These are phyloP conservation scores for Pediacus dermestoides DNA, from an alignment of 2,888 invertebrate genomes.

Conservation along the genomic window DNA sequence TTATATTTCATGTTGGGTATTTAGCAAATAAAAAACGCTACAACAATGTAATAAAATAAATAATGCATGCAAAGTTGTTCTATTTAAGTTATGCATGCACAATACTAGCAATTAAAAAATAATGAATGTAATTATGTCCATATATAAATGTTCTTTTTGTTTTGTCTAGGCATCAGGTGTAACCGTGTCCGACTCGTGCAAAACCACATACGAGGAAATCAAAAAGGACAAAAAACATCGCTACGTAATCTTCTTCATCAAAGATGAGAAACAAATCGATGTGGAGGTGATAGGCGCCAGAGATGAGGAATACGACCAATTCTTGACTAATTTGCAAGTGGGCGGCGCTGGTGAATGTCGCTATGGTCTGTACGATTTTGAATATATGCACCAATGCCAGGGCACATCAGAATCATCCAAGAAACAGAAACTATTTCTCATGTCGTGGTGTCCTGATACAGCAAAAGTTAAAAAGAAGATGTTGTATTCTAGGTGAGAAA, in stretches of 20 bases:
- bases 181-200: slow-evolving; percentile 91
- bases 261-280: slow-evolving; percentile 93
- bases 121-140: not conserved
- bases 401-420: slow-evolving; percentile 95
- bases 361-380: slow-evolving; percentile 97
- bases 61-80: too few relatives aligned
- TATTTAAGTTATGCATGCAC: too few relatives aligned
- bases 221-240: slow-evolving; percentile 97
- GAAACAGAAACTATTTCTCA: slow-evolving; percentile 96
- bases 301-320: slow-evolving; percentile 89
- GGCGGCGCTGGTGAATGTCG: slow-evolving; percentile 94
- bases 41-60: too few relatives aligned
- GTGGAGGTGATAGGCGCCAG: slow-evolving; percentile 89
- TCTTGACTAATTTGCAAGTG: slow-evolving; percentile 87
- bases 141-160: slow-evolving; percentile 3
- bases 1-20: too few relatives aligned
- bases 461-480: slow-evolving; percentile 89
- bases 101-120: not conserved
- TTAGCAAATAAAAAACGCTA: too few relatives aligned
- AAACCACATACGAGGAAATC: slow-evolving; percentile 93
- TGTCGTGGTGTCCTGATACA: slow-evolving; percentile 99
- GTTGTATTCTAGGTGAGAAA: slow-evolving; percentile 68
- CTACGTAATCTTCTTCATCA: slow-evolving; percentile 94
- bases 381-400: slow-evolving; percentile 96
- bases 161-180: slow-evolving; percentile 87